Evolutionary conservation across 2,113 vertebrate species (phyloP).

Genomic region (Cichladusa arquata): DNA sequence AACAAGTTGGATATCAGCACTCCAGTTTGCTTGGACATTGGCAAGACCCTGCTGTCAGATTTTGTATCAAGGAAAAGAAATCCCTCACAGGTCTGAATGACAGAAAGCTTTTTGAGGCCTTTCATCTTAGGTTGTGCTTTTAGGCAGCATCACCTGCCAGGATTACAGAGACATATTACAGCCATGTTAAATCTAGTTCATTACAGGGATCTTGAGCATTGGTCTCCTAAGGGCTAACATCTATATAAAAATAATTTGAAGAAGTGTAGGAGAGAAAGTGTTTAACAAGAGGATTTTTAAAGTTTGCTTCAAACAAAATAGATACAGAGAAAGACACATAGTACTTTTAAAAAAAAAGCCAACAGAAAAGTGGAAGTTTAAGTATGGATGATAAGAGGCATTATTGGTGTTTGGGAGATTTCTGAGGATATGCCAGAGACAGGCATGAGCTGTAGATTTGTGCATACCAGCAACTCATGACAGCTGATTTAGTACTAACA

Average conservation of each 20-base stretch:
- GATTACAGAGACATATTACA: not conserved
- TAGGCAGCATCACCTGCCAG: not conserved
- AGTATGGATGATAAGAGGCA: not conserved
- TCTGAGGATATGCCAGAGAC: not conserved
- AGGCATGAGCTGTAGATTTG: not conserved
- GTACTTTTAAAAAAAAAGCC: not conserved
- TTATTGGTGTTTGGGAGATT: not conserved
- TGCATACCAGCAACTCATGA: not conserved
- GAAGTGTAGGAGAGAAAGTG: not conserved
- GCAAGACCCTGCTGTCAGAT: not conserved
- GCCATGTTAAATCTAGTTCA: not conserved
- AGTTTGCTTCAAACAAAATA: not conserved
- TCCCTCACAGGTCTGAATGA: not conserved
- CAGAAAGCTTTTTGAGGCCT: not conserved
- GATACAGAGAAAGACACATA: not conserved
- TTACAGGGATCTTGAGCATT: not conserved
- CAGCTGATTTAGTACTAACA: not conserved
- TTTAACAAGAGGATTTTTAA: not conserved
- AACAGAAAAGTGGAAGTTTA: not conserved
- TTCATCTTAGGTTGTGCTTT: not conserved
- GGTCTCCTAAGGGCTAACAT: not conserved
- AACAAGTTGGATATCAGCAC: not conserved
- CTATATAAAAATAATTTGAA: not conserved
- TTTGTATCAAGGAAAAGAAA: not conserved
- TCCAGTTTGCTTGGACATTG: not conserved